phyloP scores from a whole-genome alignment of 1,140 invertebrate genomes.

The Thrips palmi region DNA sequence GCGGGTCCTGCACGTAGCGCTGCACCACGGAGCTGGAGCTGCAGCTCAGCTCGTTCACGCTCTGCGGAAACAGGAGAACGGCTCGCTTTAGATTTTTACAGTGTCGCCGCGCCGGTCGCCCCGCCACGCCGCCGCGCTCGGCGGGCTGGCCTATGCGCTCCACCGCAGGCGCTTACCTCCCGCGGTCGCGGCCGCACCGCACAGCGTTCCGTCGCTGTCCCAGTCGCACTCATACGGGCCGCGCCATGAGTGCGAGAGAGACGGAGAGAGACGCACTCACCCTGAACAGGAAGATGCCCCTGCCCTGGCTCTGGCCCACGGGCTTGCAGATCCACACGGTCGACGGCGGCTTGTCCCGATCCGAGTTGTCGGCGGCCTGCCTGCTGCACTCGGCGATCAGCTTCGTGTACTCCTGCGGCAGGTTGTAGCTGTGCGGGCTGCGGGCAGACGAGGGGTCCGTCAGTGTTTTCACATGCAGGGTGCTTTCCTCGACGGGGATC shows the following conservation, averaged over 20 bases:
- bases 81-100: slow-evolving; percentile 1
- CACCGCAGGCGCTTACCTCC: too few species aligned
- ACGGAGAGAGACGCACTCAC: too few species aligned
- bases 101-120: too few species aligned
- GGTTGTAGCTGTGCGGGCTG: slow-evolving; percentile 58
- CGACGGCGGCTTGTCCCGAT: slow-evolving; percentile 16
- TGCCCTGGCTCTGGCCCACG: slow-evolving; percentile 62
- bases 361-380: slow-evolving; percentile 23
- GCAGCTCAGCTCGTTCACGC: slow-evolving; percentile 53
- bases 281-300: slow-evolving; percentile 64
- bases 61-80: slow-evolving; percentile 28
- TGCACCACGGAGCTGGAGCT: slow-evolving; percentile 50
- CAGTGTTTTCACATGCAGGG: not conserved
- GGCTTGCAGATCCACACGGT: slow-evolving; percentile 73
- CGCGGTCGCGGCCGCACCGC: too few species aligned
- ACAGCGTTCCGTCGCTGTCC: too few species aligned
- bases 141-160: too few species aligned
- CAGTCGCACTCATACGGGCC: too few species aligned
- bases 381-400: slow-evolving; percentile 55
- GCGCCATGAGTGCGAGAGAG: too few species aligned
- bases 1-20: slow-evolving; percentile 67
- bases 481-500: not conserved
- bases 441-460: too few species aligned
- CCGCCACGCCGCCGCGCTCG: too few species aligned
- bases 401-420: slow-evolving; percentile 70